A percentile compares a stretch with the other conserved stretches of the same genome.
These are phyloP conservation scores for Gerris buenoi DNA, from an alignment of 1,140 invertebrate species.

Conservation along the genomic window DNA sequence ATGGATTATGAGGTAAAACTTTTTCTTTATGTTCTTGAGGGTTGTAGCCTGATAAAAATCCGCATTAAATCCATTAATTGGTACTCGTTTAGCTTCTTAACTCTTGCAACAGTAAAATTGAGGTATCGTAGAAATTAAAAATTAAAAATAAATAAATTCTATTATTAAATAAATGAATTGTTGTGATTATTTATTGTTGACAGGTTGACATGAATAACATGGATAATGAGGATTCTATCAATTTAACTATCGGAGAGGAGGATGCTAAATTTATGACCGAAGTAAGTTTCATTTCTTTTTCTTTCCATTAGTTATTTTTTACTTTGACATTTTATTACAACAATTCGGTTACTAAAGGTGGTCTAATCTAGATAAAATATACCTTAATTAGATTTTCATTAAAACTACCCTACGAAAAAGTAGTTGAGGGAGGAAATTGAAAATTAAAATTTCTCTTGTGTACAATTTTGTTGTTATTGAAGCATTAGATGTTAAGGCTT, in stretches of 20 bases:
- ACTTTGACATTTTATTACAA: too few species aligned
- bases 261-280: slow-evolving; percentile 58
- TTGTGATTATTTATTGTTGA: slow-evolving; percentile 10
- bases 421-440: too few species aligned
- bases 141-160: slow-evolving; percentile 4
- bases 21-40: neutral
- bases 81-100: too few species aligned
- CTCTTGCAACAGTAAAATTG: slow-evolving; percentile 14
- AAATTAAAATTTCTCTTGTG: too few species aligned
- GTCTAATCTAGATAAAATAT: too few species aligned
- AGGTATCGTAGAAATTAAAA: neutral
- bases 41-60: neutral
- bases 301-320: too few species aligned
- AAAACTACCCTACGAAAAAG: too few species aligned
- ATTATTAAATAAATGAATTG: neutral
- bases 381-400: too few species aligned
- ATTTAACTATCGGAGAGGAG: slow-evolving; percentile 63
- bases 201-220: slow-evolving; percentile 27
- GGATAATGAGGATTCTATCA: slow-evolving; percentile 63
- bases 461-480: too few species aligned
- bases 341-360: too few species aligned
- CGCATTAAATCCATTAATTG: neutral
- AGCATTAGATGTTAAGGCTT: too few species aligned
- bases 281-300: too few species aligned
- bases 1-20: neutral